phyloP scores from a whole-genome alignment of 2,888 invertebrate genomes.

The Lasioglossum leucozonium region DNA sequence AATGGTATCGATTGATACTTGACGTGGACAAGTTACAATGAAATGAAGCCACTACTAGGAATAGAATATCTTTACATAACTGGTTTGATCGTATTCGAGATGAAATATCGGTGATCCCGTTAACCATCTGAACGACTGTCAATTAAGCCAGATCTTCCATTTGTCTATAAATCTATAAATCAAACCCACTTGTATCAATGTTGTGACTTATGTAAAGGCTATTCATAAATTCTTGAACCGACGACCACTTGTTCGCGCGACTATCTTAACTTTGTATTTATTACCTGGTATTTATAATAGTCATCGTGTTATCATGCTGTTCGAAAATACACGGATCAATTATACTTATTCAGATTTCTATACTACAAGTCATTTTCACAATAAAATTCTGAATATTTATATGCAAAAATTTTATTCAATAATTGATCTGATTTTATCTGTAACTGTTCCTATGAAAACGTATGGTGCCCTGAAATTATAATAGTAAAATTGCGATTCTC shows the following conservation, averaged over 20 bases:
- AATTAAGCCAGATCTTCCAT: not conserved
- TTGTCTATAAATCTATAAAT: not conserved
- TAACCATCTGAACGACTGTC: not conserved
- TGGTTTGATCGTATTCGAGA: too few relatives aligned
- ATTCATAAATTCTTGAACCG: not conserved
- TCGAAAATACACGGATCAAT: not conserved
- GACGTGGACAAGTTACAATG: not conserved
- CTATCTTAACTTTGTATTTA: not conserved
- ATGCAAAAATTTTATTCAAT: not conserved
- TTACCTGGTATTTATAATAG: not conserved
- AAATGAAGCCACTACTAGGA: not conserved
- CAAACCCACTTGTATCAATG: not conserved
- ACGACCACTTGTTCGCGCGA: not conserved
- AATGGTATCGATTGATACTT: not conserved
- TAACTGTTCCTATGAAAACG: not conserved
- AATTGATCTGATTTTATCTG: not conserved
- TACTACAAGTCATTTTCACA: too few relatives aligned
- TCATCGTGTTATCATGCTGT: not conserved
- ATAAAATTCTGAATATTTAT: not conserved
- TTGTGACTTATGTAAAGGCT: not conserved
- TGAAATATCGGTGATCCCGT: not conserved
- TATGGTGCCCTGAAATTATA: not conserved
- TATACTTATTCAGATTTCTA: not conserved
- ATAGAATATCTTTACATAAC: conserved; percentile 19
- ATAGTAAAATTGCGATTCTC: not conserved